These are phyloP conservation scores for Dusona sp. DNA, from an alignment of 2,888 invertebrate genomes.

Conservation along the genomic window DNA sequence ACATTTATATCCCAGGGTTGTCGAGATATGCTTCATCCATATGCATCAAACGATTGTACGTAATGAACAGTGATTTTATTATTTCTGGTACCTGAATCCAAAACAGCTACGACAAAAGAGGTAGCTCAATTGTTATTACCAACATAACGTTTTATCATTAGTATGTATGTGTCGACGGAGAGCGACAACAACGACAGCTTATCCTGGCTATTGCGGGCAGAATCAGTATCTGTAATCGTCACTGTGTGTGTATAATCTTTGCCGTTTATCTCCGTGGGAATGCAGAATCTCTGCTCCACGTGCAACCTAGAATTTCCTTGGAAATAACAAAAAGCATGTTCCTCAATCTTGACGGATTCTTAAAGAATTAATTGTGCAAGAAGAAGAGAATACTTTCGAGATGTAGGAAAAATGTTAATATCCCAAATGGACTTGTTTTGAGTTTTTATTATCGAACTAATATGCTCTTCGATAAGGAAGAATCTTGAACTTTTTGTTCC, in stretches of 20 bases:
- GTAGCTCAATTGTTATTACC: background rate
- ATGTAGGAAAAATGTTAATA: background rate
- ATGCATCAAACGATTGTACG: background rate
- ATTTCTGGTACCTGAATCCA: background rate
- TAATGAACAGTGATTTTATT: conserved; percentile 25
- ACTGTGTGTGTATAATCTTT: background rate
- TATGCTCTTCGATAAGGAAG: background rate
- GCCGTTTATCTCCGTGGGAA: background rate
- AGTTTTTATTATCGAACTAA: background rate
- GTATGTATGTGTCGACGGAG: background rate
- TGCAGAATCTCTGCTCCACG: background rate
- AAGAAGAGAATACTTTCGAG: background rate
- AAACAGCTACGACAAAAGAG: background rate
- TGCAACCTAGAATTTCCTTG: background rate
- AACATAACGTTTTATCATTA: background rate
- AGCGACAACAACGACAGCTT: background rate
- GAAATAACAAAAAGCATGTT: background rate
- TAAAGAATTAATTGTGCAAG: background rate
- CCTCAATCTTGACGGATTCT: background rate
- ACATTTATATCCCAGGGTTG: conserved; percentile 24
- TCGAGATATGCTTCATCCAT: conserved; percentile 26
- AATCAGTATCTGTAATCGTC: background rate
- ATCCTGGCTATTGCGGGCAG: background rate
- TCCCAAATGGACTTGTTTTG: background rate
- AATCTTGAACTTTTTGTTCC: background rate